Evolutionary conservation across 2,113 vertebrate species (phyloP).

Genomic region (Tetrax tetrax): DNA sequence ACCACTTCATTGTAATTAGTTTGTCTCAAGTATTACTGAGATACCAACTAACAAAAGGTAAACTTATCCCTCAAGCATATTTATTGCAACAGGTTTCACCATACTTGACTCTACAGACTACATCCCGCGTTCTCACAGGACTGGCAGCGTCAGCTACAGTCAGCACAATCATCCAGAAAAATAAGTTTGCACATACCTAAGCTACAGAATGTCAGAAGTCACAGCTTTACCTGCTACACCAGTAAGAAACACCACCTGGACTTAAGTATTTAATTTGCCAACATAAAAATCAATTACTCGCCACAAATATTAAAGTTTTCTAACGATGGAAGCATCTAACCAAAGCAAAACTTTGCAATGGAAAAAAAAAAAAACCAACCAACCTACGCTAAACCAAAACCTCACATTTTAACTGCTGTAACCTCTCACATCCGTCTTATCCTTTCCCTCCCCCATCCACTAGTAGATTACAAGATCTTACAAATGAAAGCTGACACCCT

Average conservation of each 20-base stretch:
- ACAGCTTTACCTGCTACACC: neutral
- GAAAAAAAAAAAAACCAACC: neutral
- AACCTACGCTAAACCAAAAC: neutral
- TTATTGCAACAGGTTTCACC: neutral
- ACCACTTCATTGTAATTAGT: neutral
- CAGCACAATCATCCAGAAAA: neutral
- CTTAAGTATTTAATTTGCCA: neutral
- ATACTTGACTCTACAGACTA: neutral
- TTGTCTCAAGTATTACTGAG: neutral
- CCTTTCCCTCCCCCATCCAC: neutral
- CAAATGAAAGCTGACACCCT: neutral
- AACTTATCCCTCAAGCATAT: neutral
- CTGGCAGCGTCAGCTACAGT: neutral
- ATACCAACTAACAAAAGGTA: neutral
- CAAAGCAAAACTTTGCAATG: neutral
- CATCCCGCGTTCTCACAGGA: neutral
- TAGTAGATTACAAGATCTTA: neutral
- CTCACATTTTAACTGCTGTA: neutral
- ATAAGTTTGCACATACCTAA: neutral
- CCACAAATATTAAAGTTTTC: neutral
- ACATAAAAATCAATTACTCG: neutral
- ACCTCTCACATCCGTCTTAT: neutral
- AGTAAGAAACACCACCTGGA: neutral
- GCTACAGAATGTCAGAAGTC: neutral
- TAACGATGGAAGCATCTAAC: accelerated